Percentiles rank a stretch among this genome's conserved stretches.
Conservation (phyloP, 2,888 invertebrate genomes). For the Trichopria drosophilae region DNA sequence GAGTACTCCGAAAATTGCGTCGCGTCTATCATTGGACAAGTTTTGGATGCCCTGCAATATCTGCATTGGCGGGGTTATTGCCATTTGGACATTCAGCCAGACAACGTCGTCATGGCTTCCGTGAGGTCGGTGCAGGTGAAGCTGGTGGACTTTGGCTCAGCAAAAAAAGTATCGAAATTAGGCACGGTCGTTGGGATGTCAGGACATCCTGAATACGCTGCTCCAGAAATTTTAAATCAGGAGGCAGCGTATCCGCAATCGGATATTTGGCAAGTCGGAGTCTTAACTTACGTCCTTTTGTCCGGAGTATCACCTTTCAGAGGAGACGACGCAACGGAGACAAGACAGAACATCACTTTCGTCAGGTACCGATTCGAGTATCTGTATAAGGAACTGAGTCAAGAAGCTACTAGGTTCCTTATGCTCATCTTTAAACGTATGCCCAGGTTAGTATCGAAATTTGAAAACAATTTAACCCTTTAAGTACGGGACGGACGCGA, state of each 20-base stretch:
- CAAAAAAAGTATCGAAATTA: conserved; percentile 78
- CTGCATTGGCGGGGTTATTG: conserved; percentile 91
- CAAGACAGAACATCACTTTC: conserved; percentile 87
- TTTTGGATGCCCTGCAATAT: conserved; percentile 89
- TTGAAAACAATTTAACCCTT: conserved; percentile 4
- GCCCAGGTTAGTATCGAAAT: conserved; percentile 69
- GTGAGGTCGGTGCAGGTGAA: conserved; percentile 85
- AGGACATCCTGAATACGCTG: conserved; percentile 77
- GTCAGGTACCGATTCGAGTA: conserved; percentile 92
- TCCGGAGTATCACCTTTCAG: conserved; percentile 92
- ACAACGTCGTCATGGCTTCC: conserved; percentile 90
- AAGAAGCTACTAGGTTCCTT: conserved; percentile 89
- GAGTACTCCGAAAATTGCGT: conserved; percentile 93
- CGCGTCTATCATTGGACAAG: conserved; percentile 81
- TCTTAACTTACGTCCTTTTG: conserved; percentile 86
- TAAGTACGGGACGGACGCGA: neutral
- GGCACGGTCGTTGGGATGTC: conserved; percentile 68
- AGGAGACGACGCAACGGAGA: conserved; percentile 80
- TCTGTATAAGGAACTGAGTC: conserved; percentile 91
- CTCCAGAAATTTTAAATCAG: conserved; percentile 87
- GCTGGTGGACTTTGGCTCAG: conserved; percentile 88
- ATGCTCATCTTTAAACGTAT: conserved; percentile 94
- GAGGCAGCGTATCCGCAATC: conserved; percentile 87
- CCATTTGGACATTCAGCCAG: conserved; percentile 89
- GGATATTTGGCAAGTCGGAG: conserved; percentile 96